Evolutionary conservation across 2,888 invertebrate species (phyloP).

Genomic region (Lepidochrysops patricia): DNA sequence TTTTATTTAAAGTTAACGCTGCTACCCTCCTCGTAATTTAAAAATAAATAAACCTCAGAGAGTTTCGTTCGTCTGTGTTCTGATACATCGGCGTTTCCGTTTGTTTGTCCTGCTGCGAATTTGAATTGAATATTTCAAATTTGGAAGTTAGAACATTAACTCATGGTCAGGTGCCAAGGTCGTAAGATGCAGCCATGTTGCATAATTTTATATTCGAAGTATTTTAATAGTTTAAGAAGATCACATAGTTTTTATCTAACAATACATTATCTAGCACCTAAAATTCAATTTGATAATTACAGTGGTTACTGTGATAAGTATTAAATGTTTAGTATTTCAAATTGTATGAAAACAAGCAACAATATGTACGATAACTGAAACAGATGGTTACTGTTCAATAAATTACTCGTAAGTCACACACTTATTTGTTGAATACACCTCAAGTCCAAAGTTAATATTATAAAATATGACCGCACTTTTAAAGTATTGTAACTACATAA

Average conservation of each 20-base stretch:
- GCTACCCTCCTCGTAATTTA: constrained; percentile 21
- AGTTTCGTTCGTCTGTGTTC: constrained; percentile 13
- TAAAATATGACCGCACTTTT: background rate
- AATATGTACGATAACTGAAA: background rate
- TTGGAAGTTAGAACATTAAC: constrained; percentile 40
- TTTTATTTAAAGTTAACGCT: constrained; percentile 1
- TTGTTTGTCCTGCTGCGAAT: constrained; percentile 36
- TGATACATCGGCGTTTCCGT: constrained; percentile 27
- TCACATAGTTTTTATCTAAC: too few species aligned
- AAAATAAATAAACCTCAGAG: constrained; percentile 20
- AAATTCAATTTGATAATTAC: too few species aligned
- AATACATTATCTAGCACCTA: too few species aligned
- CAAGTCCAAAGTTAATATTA: background rate
- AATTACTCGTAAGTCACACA: background rate
- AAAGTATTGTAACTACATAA: background rate
- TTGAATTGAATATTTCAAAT: constrained; percentile 51
- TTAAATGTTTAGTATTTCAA: too few species aligned
- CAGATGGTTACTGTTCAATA: background rate
- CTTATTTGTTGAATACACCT: background rate
- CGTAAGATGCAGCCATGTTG: constrained; percentile 26
- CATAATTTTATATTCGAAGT: constrained; percentile 19
- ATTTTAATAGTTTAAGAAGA: background rate
- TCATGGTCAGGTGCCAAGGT: constrained; percentile 51
- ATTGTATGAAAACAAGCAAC: too few species aligned
- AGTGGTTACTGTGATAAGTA: too few species aligned